These are phyloP conservation scores for Bungarus multicinctus DNA, from an alignment of 2,113 vertebrate genomes.

Conservation along the genomic window DNA sequence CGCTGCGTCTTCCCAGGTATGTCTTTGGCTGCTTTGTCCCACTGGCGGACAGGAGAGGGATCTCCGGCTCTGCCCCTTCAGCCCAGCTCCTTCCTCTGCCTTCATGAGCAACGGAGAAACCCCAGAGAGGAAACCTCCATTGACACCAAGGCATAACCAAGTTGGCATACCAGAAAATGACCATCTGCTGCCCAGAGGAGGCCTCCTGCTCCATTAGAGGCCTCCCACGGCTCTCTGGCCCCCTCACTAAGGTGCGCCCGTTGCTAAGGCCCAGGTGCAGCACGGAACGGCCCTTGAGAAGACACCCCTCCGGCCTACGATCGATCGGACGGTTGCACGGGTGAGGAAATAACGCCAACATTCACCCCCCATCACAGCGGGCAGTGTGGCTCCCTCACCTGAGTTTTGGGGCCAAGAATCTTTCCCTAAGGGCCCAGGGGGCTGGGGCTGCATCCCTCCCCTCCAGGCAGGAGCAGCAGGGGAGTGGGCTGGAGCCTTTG, in stretches of 20 bases:
- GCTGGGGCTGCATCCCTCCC: not conserved
- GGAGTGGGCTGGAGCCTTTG: no score
- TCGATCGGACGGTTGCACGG: not conserved
- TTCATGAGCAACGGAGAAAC: no score
- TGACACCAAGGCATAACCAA: no score
- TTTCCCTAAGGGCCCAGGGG: not conserved
- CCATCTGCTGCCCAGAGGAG: constrained; percentile 2
- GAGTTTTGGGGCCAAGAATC: not conserved
- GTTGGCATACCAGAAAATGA: constrained; percentile 64
- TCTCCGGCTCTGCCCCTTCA: no score
- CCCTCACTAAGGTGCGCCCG: no score
- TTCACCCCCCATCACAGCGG: not conserved
- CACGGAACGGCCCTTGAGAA: not conserved
- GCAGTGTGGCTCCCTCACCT: not conserved
- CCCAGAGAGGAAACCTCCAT: no score
- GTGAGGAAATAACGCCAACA: not conserved
- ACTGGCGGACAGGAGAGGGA: no score
- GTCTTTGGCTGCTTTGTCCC: no score
- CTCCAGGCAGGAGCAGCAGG: not conserved
- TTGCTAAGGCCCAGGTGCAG: not conserved
- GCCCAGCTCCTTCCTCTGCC: no score
- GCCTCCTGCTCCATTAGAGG: no score
- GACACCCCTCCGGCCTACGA: not conserved
- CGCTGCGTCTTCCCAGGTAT: no score
- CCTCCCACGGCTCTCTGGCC: not conserved